A percentile compares a stretch with the other conserved stretches of the same genome.
phyloP scores from a whole-genome alignment of 2,797 vertebrate species.

The Danio aesculapii region DNA sequence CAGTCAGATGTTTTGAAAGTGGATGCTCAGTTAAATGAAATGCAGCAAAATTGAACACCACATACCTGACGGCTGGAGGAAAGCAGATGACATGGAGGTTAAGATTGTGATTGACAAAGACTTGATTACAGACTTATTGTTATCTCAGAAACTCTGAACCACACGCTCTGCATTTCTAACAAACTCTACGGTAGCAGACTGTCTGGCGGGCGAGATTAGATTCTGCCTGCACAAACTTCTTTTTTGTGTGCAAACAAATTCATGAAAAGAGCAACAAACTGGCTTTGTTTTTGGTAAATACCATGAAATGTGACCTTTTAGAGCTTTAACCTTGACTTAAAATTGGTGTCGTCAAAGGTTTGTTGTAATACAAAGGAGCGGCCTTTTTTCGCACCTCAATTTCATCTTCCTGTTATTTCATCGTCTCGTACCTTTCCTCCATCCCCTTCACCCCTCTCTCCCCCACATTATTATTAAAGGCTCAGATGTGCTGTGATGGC shows the following conservation, averaged over 20 bases:
- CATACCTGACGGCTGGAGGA: not conserved
- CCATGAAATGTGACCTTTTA: slow-evolving; percentile 22
- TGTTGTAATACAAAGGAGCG: slow-evolving; percentile 16
- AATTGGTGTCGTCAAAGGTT: slow-evolving; percentile 35
- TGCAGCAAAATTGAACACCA: not conserved
- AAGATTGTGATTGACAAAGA: slow-evolving; percentile 26
- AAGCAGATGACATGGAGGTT: not conserved
- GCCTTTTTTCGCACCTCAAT: slow-evolving; percentile 3
- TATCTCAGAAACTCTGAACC: slow-evolving; percentile 33
- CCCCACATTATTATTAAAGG: slow-evolving; percentile 75
- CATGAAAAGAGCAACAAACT: not conserved
- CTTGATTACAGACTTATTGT: slow-evolving; percentile 23
- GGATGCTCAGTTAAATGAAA: not conserved
- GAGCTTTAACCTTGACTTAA: not conserved
- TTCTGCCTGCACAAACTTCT: not conserved
- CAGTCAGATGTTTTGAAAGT: not conserved
- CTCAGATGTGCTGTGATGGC: slow-evolving; percentile 63
- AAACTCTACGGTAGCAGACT: not conserved
- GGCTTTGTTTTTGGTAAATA: slow-evolving; percentile 13
- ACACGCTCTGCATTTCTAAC: slow-evolving; percentile 29
- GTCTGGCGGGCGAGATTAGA: slow-evolving; percentile 11
- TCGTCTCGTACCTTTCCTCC: slow-evolving; percentile 21
- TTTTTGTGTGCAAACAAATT: slow-evolving; percentile 24
- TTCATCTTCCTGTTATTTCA: slow-evolving; percentile 19
- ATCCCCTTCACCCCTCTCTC: slow-evolving; percentile 12